A percentile compares a stretch with the other conserved stretches of the same genome.
These are phyloP conservation scores for Meiosimyza platycephala DNA, from an alignment of 2,888 invertebrate genomes.

Conservation along the genomic window DNA sequence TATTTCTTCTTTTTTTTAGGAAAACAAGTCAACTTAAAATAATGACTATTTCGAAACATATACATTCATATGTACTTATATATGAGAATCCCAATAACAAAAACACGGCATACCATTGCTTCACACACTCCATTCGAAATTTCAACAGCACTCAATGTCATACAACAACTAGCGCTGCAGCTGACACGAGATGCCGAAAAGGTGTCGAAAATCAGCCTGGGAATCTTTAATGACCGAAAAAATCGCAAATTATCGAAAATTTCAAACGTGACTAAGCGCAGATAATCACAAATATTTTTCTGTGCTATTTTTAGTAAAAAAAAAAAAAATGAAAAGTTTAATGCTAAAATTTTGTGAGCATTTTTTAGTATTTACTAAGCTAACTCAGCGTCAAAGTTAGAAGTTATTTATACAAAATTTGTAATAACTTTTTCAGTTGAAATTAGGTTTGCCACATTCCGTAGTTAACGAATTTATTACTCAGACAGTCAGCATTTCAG, in stretches of 20 bases:
- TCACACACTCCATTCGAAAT: not conserved
- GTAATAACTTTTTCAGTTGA: not conserved
- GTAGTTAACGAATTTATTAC: slow-evolving; percentile 14
- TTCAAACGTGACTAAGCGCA: slow-evolving; percentile 14
- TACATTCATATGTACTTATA: no score
- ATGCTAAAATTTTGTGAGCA: not conserved
- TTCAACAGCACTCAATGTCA: not conserved
- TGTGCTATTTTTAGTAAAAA: no score
- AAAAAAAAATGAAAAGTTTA: no score
- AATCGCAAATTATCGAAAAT: slow-evolving; percentile 16
- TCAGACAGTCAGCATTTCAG: not conserved
- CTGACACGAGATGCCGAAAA: not conserved
- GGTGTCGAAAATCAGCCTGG: slow-evolving; percentile 12
- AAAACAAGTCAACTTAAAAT: not conserved
- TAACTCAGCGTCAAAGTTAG: no score
- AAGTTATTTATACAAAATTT: no score
- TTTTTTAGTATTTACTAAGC: not conserved
- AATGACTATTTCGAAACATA: no score
- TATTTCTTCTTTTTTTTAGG: no score
- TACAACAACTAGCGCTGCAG: not conserved
- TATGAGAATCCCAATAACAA: not conserved
- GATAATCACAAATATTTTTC: not conserved
- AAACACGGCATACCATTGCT: not conserved
- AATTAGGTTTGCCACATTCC: slow-evolving; percentile 21
- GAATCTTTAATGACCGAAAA: slow-evolving; percentile 11